These are phyloP conservation scores for Gambusia affinis DNA, from an alignment of 2,113 vertebrate genomes.

Conservation along the genomic window DNA sequence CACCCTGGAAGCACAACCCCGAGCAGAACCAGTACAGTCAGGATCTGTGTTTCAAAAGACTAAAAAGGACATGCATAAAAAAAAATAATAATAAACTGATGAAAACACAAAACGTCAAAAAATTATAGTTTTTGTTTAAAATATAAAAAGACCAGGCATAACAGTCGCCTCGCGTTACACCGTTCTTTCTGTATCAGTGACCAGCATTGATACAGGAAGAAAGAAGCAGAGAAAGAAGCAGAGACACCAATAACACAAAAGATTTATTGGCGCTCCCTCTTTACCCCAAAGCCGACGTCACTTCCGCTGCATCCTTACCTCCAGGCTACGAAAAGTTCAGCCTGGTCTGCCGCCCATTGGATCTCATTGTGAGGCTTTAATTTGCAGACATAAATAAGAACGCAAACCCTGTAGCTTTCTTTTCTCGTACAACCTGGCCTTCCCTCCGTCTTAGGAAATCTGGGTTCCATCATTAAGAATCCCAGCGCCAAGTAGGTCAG, in stretches of 20 bases:
- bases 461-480: not conserved
- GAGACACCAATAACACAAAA: not conserved
- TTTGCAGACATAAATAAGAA: no score
- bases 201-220: no score
- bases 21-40: not conserved
- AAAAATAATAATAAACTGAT: not conserved
- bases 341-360: no score
- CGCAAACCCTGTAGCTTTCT: no score
- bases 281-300: not conserved
- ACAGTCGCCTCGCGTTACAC: not conserved
- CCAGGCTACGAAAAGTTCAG: not conserved
- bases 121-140: no score
- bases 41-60: not conserved
- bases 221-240: not conserved
- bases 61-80: not conserved
- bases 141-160: not conserved
- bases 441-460: not conserved
- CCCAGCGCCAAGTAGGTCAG: not conserved
- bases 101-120: no score
- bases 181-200: not conserved
- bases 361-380: no score
- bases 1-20: not conserved
- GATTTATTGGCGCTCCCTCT: not conserved
- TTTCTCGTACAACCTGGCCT: no score
- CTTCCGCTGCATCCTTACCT: not conserved